phyloP scores from a whole-genome alignment of 1,140 invertebrate species.

The Lepidurus packardi region DNA sequence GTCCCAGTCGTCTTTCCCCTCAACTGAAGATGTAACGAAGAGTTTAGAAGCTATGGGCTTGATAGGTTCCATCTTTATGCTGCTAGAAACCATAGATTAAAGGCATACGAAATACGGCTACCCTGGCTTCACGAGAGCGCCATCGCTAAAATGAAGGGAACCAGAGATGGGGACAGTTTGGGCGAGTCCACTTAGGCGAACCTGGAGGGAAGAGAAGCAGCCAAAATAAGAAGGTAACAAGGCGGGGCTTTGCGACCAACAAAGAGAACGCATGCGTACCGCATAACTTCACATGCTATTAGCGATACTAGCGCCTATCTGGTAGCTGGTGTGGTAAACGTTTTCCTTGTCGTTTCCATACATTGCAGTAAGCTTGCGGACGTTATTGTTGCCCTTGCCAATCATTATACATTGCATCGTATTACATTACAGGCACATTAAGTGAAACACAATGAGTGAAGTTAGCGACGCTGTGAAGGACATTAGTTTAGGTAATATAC shows the following conservation, averaged over 20 bases:
- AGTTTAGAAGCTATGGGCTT: slow-evolving; percentile 54
- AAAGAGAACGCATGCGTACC: neutral
- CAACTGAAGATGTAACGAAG: slow-evolving; percentile 59
- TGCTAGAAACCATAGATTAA: slow-evolving; percentile 12
- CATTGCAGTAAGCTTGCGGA: neutral
- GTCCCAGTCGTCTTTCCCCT: slow-evolving; percentile 74
- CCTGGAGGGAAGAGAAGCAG: neutral
- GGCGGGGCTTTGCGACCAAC: neutral
- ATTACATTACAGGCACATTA: neutral
- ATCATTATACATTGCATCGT: neutral
- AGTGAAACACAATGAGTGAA: neutral
- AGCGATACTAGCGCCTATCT: neutral
- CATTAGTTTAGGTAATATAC: neutral
- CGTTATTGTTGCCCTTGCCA: neutral
- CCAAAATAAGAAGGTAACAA: slow-evolving; percentile 13
- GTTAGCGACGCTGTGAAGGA: slow-evolving; percentile 3
- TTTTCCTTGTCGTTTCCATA: neutral
- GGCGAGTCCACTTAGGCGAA: slow-evolving; percentile 2
- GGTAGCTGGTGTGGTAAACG: neutral
- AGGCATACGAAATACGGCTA: slow-evolving; percentile 5
- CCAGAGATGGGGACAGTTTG: slow-evolving; percentile 23
- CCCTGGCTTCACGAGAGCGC: slow-evolving; percentile 8
- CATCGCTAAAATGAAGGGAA: slow-evolving; percentile 5
- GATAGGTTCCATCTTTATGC: slow-evolving; percentile 51
- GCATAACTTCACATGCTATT: neutral